phyloP scores from a whole-genome alignment of 2,888 invertebrate species.

The Oxycera nigricornis region DNA sequence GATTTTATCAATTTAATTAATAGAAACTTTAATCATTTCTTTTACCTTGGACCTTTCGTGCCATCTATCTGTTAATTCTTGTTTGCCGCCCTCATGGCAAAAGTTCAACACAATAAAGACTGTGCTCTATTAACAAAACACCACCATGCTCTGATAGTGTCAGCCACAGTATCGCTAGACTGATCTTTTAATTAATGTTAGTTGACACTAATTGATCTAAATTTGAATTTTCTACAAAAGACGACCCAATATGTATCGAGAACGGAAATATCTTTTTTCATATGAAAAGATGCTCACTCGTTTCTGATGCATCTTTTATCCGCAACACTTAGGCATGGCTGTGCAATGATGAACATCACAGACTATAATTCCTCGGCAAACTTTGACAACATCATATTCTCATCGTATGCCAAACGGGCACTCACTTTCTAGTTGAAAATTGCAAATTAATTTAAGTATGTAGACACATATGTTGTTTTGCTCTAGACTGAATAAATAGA shows the following conservation, averaged over 20 bases:
- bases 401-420: not conserved
- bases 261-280: constrained; percentile 1
- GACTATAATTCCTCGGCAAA: too few relatives aligned
- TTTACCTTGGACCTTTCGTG: too few relatives aligned
- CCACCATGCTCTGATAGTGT: too few relatives aligned
- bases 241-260: not conserved
- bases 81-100: too few relatives aligned
- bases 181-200: constrained; percentile 12
- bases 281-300: not conserved
- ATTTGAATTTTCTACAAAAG: constrained; percentile 5
- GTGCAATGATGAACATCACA: too few relatives aligned
- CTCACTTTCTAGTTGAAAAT: not conserved
- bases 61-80: too few relatives aligned
- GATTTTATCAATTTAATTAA: too few relatives aligned
- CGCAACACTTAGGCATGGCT: too few relatives aligned
- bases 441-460: not conserved
- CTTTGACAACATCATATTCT: not conserved
- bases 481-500: not conserved
- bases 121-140: too few relatives aligned
- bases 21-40: too few relatives aligned
- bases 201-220: constrained; percentile 34
- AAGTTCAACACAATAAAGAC: too few relatives aligned
- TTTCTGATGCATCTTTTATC: not conserved
- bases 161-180: not conserved
- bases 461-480: not conserved